Evolutionary conservation across 2,797 vertebrate species (phyloP).

Genomic region (Gambelia wislizenii): DNA sequence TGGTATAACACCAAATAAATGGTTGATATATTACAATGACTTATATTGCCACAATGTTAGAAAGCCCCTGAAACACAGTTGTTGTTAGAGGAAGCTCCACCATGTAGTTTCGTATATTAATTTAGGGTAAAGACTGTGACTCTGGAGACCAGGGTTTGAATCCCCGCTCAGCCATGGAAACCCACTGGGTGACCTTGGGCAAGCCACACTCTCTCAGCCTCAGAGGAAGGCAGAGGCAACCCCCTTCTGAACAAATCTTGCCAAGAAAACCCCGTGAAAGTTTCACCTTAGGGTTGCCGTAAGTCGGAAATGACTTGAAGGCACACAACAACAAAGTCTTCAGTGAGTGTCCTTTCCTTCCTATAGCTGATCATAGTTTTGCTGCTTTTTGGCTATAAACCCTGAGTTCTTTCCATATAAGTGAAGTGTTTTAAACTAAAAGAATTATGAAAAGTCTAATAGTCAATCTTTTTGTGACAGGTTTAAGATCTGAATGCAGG

Average conservation of each 20-base stretch:
- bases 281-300: too few relatives aligned
- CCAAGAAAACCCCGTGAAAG: too few relatives aligned
- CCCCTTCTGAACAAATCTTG: background rate
- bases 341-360: constrained; percentile 7
- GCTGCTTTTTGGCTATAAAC: background rate
- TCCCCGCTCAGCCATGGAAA: too few relatives aligned
- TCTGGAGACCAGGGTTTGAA: too few relatives aligned
- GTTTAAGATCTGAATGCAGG: background rate
- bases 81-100: background rate
- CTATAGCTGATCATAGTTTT: background rate
- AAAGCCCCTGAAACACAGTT: constrained; percentile 47
- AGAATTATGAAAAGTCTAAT: constrained; percentile 4
- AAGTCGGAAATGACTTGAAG: background rate
- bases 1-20: constrained; percentile 50
- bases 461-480: background rate
- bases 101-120: background rate
- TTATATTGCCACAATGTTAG: constrained; percentile 63
- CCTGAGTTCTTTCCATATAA: background rate
- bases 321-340: background rate
- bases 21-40: constrained; percentile 53
- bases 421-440: background rate
- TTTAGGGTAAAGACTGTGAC: background rate
- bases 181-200: background rate
- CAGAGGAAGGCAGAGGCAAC: background rate
- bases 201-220: background rate